These are phyloP conservation scores for Carlito syrichta DNA, from an alignment of 2,113 vertebrate species.

Conservation along the genomic window DNA sequence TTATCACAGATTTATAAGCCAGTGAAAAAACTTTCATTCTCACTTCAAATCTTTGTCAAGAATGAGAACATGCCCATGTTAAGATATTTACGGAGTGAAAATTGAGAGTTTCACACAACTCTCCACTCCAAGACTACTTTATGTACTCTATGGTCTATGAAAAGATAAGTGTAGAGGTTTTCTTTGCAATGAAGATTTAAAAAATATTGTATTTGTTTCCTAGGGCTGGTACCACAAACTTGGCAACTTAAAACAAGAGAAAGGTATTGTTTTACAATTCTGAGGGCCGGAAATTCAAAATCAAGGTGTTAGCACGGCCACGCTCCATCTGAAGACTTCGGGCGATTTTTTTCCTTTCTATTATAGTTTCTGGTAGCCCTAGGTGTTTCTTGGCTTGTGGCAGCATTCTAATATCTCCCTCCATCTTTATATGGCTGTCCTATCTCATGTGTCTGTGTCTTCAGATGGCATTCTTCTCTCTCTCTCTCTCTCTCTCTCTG, in stretches of 20 bases:
- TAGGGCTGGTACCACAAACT: not conserved
- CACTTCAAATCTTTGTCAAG: slow-evolving; percentile 67
- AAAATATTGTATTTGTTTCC: slow-evolving; percentile 12
- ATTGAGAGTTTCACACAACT: slow-evolving; percentile 71
- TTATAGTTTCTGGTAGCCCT: not conserved
- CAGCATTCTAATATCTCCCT: not conserved
- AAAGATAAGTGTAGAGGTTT: not conserved
- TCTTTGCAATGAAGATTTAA: not conserved
- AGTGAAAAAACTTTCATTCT: slow-evolving; percentile 69
- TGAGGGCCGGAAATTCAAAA: not conserved
- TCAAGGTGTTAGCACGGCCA: not conserved
- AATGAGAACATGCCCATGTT: slow-evolving; percentile 62
- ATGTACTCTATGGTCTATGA: not conserved
- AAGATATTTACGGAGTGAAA: slow-evolving; percentile 74
- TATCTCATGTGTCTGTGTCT: not conserved
- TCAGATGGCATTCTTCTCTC: not conserved
- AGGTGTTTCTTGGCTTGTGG: not conserved
- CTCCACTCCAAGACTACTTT: slow-evolving; percentile 46
- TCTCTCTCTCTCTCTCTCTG: too few species aligned
- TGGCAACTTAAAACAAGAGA: not conserved
- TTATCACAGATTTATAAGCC: slow-evolving; percentile 66
- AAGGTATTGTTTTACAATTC: not conserved
- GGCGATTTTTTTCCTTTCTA: not conserved
- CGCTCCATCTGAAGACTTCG: not conserved
- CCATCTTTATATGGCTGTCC: not conserved